phyloP scores from a whole-genome alignment of 2,113 vertebrate genomes.

The western clawed frog (Xenopus tropicalis) region UCB_Xtro_10.0 CM004450.2:121979501-121980000 shows the following conservation, averaged over 20 bases:
- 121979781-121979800: neutral
- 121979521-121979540: constrained; percentile 1
- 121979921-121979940: too few species aligned
- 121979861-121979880: neutral
- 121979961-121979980: too few species aligned
- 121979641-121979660: constrained; percentile 10
- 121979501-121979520: constrained; percentile 13
- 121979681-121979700: constrained; percentile 33
- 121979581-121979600: constrained; percentile 2
- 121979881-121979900: neutral
- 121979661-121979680: constrained; percentile 22
- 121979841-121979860: neutral
- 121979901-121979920: too few species aligned
- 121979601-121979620: constrained; percentile 26
- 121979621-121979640: constrained; percentile 31
- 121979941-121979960: too few species aligned
- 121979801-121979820: neutral
- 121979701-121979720: constrained; percentile 8
- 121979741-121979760: neutral
- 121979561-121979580: constrained; percentile 27
- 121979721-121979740: constrained; percentile 7
- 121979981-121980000: too few species aligned
- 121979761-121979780: neutral
- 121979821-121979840: constrained; percentile 11
- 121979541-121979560: constrained; percentile 14